Evolutionary conservation across 2,888 invertebrate genomes (phyloP), one percentile per base, ranked within the genome.

Genomic region (Melitaea athalia): DNA sequence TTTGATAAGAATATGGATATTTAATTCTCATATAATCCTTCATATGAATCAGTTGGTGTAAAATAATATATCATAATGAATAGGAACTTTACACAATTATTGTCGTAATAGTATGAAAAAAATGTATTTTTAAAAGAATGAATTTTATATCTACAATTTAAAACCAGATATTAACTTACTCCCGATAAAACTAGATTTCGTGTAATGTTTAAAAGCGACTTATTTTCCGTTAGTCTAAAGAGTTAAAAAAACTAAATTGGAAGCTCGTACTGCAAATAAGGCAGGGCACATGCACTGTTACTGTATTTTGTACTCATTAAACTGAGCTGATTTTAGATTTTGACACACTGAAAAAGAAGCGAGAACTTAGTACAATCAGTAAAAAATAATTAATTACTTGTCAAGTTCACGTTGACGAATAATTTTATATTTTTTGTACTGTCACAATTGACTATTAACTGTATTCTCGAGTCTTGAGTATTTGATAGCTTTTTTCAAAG

Each of bases 251-350:
- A 63, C 11, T 17, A 76, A 80, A 80, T 78, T 78, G 78, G 74
- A 78, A 75, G 79, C 69, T 67, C 33, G 63, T 71, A 73, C 76
- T 77, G 75, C 76, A 80, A 82, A 85, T 79, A 84, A 52, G 60
- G 24, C 67, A 70, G 70, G 79, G 78, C 78, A 73, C 78, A 78
- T 69, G 72, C 68, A 69, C 75, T 78, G 81, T 84, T 85, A 86
- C 69, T 62, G 59, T 67, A 67, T 88, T 87, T 84, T 79, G 83
- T 78, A 83, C 83, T 88, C 86, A 89, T 88, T 88, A 86, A 83
- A 81, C 81, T 65, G 70, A 79, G 79, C 81, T 85, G 85, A 85
- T 86, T 86, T 86, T 50, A 59, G 45, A 31, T 60, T 12, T n/a
- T 8, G 31, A 45, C 31, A 52, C 59, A 65, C 59, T 52, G 45